phyloP scores from a whole-genome alignment of 1,140 invertebrate species.

The Acromyrmex heyeri region DNA sequence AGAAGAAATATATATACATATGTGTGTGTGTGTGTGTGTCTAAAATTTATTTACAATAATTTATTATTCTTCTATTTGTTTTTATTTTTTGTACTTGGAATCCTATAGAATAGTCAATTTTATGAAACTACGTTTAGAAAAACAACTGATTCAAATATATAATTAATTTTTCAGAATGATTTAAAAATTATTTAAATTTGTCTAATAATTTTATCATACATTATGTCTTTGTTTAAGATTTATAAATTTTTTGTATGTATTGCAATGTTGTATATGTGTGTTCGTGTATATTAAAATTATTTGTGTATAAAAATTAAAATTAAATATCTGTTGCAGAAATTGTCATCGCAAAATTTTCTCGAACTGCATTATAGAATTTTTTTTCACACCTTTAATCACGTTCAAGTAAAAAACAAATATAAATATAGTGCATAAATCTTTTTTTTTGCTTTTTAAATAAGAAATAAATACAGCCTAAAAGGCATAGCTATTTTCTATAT shows the following conservation, averaged over 20 bases:
- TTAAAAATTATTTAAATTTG: neutral
- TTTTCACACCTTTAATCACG: neutral
- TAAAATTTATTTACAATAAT: conserved; percentile 28
- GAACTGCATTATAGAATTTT: neutral
- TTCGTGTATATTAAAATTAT: neutral
- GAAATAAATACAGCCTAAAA: neutral
- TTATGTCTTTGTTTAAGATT: neutral
- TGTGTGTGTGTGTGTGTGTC: too few species aligned
- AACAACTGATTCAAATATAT: neutral
- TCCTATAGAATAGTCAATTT: neutral
- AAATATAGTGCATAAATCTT: neutral
- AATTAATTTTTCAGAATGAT: neutral
- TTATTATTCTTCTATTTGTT: conserved; percentile 36
- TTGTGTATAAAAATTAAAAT: neutral
- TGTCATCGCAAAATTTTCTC: neutral
- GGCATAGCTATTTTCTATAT: neutral
- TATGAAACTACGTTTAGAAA: neutral
- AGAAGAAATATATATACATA: conserved; percentile 23
- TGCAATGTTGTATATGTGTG: neutral
- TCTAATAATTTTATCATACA: neutral
- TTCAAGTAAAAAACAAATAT: neutral
- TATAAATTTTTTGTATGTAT: neutral
- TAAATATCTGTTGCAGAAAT: neutral
- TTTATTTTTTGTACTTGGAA: conserved; percentile 23
- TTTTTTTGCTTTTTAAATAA: neutral